Percentiles rank a stretch among this genome's conserved stretches.
Conservation (phyloP, 2,797 vertebrate species). For the Microctenopoma steveboyesi region DNA sequence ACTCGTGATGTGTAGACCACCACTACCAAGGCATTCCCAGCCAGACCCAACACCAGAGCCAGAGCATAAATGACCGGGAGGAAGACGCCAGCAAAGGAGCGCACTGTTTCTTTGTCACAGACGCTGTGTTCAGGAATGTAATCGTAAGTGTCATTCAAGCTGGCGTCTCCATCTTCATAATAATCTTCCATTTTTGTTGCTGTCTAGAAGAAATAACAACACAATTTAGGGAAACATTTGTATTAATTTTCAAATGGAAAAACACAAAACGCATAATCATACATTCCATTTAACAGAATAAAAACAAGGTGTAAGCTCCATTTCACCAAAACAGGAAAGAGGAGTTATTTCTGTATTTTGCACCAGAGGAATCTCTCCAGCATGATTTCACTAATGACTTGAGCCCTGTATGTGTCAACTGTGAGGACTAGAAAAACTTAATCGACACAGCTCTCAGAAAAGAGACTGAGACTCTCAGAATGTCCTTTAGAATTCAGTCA, state of each 20-base stretch:
- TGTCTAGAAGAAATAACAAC: slow-evolving; percentile 23
- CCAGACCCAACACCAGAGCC: slow-evolving; percentile 87
- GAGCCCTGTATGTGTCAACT: slow-evolving; percentile 32
- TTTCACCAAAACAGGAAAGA: slow-evolving; percentile 27
- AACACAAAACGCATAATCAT: background rate
- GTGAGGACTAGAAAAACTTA: slow-evolving; percentile 25
- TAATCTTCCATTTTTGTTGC: slow-evolving; percentile 60
- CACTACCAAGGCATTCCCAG: slow-evolving; percentile 90
- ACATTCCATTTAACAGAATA: background rate
- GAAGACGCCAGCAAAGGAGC: slow-evolving; percentile 88
- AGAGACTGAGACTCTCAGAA: background rate
- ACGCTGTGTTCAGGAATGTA: slow-evolving; percentile 68
- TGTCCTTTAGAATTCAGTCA: slow-evolving; percentile 12
- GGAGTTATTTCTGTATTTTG: slow-evolving; percentile 16
- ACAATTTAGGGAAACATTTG: background rate
- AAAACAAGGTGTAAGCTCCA: background rate
- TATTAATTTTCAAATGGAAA: background rate
- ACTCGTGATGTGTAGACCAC: slow-evolving; percentile 87
- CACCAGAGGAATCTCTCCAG: slow-evolving; percentile 50
- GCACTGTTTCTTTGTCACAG: slow-evolving; percentile 90
- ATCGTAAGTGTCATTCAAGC: slow-evolving; percentile 66
- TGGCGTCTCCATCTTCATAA: slow-evolving; percentile 51
- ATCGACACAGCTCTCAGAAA: background rate
- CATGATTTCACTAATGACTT: slow-evolving; percentile 55
- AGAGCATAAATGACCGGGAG: slow-evolving; percentile 88